Conservation (phyloP, 2,113 vertebrate species). For the Brachionichthys hirsutus region DNA sequence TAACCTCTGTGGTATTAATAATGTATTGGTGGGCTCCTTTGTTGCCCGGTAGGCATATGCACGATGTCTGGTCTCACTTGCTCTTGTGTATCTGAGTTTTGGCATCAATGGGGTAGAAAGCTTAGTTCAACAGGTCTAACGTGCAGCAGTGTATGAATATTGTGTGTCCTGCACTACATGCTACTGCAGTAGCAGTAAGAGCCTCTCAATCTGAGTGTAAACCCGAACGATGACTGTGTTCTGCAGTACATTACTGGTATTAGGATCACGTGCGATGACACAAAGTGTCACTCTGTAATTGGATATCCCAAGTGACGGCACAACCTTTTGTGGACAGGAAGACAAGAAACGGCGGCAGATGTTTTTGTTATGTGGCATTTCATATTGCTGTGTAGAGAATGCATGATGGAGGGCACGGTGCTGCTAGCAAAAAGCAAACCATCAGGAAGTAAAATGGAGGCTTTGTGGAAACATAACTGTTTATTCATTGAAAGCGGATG, state of each 20-base stretch:
- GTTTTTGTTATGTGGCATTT: no score
- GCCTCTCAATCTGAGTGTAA: conserved; percentile 10
- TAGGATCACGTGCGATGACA: conserved; percentile 20
- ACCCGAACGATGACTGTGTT: neutral
- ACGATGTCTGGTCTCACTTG: neutral
- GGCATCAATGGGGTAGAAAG: neutral
- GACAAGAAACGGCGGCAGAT: no score
- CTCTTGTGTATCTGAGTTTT: neutral
- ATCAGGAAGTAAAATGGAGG: no score
- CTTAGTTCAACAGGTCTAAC: neutral
- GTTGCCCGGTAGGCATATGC: no score
- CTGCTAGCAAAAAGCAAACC: no score
- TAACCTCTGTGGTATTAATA: no score
- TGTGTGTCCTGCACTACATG: neutral
- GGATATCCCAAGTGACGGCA: conserved; percentile 20
- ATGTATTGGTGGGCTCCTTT: no score
- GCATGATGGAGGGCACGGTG: no score
- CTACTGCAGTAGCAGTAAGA: conserved; percentile 12
- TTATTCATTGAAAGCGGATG: no score
- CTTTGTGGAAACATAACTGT: no score
- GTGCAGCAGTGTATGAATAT: conserved; percentile 3
- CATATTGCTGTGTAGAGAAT: no score
- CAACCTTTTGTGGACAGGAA: neutral
- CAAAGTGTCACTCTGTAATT: conserved; percentile 19
- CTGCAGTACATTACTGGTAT: neutral